Base-by-base conservation (phyloP, 2,797 vertebrate genomes). In the Echiichthys vipera region DNA sequence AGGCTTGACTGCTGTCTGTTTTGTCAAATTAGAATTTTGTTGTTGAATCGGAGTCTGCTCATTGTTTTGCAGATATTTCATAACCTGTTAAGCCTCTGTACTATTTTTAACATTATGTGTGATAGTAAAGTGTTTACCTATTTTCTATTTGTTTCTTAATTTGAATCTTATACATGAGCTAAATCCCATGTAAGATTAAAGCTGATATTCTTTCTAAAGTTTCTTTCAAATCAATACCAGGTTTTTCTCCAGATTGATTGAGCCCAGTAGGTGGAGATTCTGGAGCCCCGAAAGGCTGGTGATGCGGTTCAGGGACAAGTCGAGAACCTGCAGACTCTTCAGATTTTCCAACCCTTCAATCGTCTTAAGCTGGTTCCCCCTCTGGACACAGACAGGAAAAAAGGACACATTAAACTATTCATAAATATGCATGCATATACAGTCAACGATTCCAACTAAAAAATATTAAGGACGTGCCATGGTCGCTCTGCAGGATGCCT, bases 301-400 rank as follows among this genome's bases (percentile, higher is more conserved):
- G 74, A 99, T 97, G 77, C 85, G 89, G 90, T 99, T 99, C 50
- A 80, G 70, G 29, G 97, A 96, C 89, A 99, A 84, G 77, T 99
- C 96, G 54, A 99, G 77, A 5, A 87, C 80, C 87, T 91, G 95
- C 2, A 99, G 93, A 17, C 14, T 53, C 86, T 78, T 93, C 30
- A 97, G 80, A 4, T 84, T 89, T 56, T 95, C 93, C 81, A 99
- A 74, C 25, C 96, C 96, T 27, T 92, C 90, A 36, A 95, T 94
- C 45, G 71, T 94, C 81, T 91, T 84, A 45, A 99, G 94, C 73
- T 88, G 87, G 89, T 99, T 99, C 32, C 89, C 95, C 66, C 91
- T 95, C 98, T 99, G 83, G 42, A 85, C 42, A 66, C 10, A 74
- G 63, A 86, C 17, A 70, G 42, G 61, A 53, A 32, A 39, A 43